These are phyloP conservation scores for Rhinopomastus cyanomelas DNA, from an alignment of 2,113 vertebrate genomes.

Conservation along the genomic window DNA sequence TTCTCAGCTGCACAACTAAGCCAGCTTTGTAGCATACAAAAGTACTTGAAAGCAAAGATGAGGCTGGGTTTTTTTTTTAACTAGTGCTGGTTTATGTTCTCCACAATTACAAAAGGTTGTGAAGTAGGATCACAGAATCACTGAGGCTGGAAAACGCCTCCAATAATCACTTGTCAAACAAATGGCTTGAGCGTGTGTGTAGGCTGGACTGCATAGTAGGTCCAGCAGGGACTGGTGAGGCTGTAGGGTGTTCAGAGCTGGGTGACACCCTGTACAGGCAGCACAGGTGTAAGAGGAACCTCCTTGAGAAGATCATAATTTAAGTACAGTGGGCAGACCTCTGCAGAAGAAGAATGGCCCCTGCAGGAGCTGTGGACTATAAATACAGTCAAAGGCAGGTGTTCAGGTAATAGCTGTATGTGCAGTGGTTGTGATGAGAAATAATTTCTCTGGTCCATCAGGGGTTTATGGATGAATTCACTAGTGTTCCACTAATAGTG, in stretches of 20 bases:
- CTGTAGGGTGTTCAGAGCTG: background rate
- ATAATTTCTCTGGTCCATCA: background rate
- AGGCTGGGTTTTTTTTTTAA: background rate
- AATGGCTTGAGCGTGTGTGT: fast-evolving
- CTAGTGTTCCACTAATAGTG: too few species aligned
- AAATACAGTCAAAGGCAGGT: background rate
- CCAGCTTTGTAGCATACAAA: background rate
- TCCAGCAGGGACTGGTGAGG: background rate
- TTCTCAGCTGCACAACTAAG: background rate
- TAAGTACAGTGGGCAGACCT: background rate
- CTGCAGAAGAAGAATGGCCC: background rate
- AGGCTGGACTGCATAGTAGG: background rate
- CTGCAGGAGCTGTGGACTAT: background rate
- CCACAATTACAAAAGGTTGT: background rate
- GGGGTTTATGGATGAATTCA: background rate
- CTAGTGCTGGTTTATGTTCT: background rate
- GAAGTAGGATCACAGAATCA: too few species aligned
- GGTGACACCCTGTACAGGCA: too few species aligned
- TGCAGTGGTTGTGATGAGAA: background rate
- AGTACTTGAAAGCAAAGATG: background rate
- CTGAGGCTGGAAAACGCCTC: too few species aligned
- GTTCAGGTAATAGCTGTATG: background rate
- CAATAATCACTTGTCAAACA: background rate
- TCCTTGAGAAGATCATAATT: background rate
- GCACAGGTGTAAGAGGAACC: background rate